phyloP scores from a whole-genome alignment of 2,113 vertebrate species.

The Carlito syrichta region DNA sequence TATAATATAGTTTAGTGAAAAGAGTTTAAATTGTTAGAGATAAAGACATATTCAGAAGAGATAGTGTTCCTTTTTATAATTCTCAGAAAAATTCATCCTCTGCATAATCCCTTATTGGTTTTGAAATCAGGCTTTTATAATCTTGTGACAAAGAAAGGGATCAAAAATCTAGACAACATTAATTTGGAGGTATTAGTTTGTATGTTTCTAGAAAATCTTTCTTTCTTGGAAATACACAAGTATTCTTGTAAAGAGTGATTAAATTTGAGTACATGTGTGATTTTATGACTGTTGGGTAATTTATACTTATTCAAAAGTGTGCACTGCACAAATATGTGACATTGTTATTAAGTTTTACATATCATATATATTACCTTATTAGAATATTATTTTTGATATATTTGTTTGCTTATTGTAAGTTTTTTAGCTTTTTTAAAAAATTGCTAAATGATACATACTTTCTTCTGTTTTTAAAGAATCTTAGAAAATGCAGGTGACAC shows the following conservation, averaged over 20 bases:
- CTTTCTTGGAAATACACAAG: slow-evolving; percentile 80
- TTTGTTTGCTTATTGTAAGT: rapidly evolving
- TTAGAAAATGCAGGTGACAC: too few species aligned
- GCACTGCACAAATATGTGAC: slow-evolving; percentile 38
- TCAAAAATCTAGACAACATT: slow-evolving; percentile 89
- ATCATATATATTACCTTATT: neutral
- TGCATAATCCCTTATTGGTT: slow-evolving; percentile 86
- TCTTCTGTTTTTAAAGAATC: neutral
- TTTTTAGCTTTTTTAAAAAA: neutral
- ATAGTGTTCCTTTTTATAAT: neutral
- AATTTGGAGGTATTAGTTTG: slow-evolving; percentile 88
- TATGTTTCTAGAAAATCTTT: slow-evolving; percentile 85
- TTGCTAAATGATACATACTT: neutral
- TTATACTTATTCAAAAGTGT: slow-evolving; percentile 65
- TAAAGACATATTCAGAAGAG: neutral
- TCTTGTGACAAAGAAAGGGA: slow-evolving; percentile 87
- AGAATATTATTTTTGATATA: neutral
- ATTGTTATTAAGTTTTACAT: slow-evolving; percentile 1
- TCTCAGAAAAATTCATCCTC: slow-evolving; percentile 18
- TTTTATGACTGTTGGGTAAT: slow-evolving; percentile 26
- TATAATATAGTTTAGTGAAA: neutral
- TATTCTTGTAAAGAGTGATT: slow-evolving; percentile 74
- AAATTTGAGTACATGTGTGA: slow-evolving; percentile 60
- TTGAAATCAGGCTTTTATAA: slow-evolving; percentile 86
- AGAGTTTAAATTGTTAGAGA: slow-evolving; percentile 41